Percentiles rank a stretch among this genome's conserved stretches.
phyloP scores from a whole-genome alignment of 2,113 vertebrate species.

The Gallinago paraguaiae region DNA sequence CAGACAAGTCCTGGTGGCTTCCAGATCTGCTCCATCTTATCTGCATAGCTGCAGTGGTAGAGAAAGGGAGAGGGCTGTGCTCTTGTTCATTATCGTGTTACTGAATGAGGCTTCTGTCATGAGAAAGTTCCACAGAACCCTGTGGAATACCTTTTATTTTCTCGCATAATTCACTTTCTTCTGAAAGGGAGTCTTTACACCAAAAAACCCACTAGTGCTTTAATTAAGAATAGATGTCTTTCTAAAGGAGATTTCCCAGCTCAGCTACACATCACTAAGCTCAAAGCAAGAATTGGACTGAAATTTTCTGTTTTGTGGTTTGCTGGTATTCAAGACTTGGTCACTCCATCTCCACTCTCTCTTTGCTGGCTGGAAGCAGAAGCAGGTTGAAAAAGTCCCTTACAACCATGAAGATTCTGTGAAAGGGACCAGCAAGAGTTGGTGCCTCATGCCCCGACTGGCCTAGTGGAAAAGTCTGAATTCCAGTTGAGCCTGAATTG shows the following conservation, averaged over 20 bases:
- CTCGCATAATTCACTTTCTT: neutral
- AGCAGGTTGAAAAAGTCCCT: neutral
- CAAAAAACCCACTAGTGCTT: neutral
- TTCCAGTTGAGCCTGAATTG: neutral
- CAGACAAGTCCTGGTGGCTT: neutral
- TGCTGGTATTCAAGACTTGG: neutral
- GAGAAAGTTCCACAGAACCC: neutral
- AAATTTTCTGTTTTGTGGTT: neutral
- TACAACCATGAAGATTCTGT: no score
- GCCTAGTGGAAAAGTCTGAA: neutral
- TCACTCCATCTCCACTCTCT: neutral
- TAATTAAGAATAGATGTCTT: neutral
- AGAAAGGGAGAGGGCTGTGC: neutral
- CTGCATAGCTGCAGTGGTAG: neutral
- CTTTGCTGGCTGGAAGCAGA: neutral
- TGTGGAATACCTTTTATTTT: neutral
- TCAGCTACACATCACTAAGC: neutral
- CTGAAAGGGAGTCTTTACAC: neutral
- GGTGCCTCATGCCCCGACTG: neutral
- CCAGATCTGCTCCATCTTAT: neutral
- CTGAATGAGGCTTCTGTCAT: neutral
- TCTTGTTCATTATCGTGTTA: neutral
- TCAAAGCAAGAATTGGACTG: neutral
- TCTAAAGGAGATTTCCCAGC: neutral
- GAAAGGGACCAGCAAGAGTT: neutral